Evolutionary conservation across 2,113 vertebrate genomes (phyloP), one percentile per base, ranked within the genome.

Genomic region (Callorhinus ursinus): DNA sequence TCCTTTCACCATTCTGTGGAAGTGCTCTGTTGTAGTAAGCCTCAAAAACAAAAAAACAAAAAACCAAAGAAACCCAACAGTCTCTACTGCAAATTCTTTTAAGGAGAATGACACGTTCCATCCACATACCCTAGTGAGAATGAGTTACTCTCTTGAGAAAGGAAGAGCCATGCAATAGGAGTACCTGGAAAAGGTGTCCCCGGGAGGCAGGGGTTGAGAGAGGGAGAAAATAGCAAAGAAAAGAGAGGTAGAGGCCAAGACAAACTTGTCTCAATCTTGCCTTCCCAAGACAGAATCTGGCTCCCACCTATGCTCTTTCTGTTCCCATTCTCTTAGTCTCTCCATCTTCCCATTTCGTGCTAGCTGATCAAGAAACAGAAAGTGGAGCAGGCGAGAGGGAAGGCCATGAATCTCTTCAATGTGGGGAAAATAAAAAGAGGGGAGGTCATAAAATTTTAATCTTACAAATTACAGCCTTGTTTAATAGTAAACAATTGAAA

Each of bases 71-170:
- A 53, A 14, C 51, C 51, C 28, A 36, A 28, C 11, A 63, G 46
- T 76, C 61, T 93, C 39, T n/a, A 33, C 16, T 93, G 21, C 61
- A 88, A 94, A 93, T 59, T 88, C 36, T 93, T 90, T 63, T 31
- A 61, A 88, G 51, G 36, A 71, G 21, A 65, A 51, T 53, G 65
- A 76, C 24, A 81, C 31, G 9, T 89, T 71, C 65, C 77, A 4
- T 83, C 51, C 61, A 46, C 59, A 81, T 19, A n/a, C 10, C 26
- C 69, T 22, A 65, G 67, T 57, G 67, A 93, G 59, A 93, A 90
- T 55, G 9, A 74, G 33, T 76, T n/a, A 49, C 14, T 46, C 19
- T 93, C 82, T 67, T 36, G 24, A 90, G 72, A 87, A 69, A 90
- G 63, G 42, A 71, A 2, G 51, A 88, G 42, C 42, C 31, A n/a